These are phyloP conservation scores for Drosophila niveifrons DNA, from an alignment of 2,888 invertebrate species.

Conservation along the genomic window DNA sequence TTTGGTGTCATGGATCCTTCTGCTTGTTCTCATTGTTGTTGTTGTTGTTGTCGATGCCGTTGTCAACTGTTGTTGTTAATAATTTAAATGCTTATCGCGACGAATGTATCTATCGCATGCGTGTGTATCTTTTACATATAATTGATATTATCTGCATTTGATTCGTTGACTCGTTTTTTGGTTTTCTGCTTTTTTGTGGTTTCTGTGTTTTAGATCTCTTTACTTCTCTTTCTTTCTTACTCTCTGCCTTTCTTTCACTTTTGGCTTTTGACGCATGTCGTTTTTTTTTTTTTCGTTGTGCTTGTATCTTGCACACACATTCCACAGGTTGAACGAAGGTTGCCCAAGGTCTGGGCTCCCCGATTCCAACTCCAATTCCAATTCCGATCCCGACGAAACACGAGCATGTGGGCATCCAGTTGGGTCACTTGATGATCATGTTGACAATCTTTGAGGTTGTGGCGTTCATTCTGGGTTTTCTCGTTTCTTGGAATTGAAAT, in stretches of 20 bases:
- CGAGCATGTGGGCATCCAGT: conserved; percentile 13
- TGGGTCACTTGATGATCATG: conserved; percentile 75
- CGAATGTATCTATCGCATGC: conserved; percentile 70
- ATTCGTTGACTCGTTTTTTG: conserved; percentile 62
- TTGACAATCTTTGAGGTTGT: conserved; percentile 72
- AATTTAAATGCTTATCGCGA: conserved; percentile 77
- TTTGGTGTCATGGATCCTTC: conserved; percentile 55
- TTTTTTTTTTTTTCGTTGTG: not conserved
- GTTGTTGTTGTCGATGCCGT: conserved; percentile 20
- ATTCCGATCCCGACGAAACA: not conserved
- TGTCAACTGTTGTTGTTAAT: conserved; percentile 57
- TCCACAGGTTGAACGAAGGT: conserved; percentile 63
- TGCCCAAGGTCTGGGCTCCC: conserved; percentile 11
- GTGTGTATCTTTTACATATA: conserved; percentile 81
- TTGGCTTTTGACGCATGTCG: conserved; percentile 25
- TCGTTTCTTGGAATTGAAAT: conserved; percentile 28
- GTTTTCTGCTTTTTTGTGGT: not conserved
- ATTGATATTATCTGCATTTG: conserved; percentile 81
- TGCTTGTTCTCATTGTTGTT: conserved; percentile 14
- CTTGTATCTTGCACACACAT: conserved; percentile 37
- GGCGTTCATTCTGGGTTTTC: conserved; percentile 17
- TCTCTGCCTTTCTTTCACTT: conserved; percentile 28
- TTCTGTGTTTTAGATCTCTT: conserved; percentile 1
- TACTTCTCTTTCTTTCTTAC: not conserved
- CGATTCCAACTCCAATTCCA: too few relatives aligned